A percentile compares a stretch with the other conserved stretches of the same genome.
phyloP scores from a whole-genome alignment of 2,888 invertebrate genomes.

The Dascillus cervinus region DNA sequence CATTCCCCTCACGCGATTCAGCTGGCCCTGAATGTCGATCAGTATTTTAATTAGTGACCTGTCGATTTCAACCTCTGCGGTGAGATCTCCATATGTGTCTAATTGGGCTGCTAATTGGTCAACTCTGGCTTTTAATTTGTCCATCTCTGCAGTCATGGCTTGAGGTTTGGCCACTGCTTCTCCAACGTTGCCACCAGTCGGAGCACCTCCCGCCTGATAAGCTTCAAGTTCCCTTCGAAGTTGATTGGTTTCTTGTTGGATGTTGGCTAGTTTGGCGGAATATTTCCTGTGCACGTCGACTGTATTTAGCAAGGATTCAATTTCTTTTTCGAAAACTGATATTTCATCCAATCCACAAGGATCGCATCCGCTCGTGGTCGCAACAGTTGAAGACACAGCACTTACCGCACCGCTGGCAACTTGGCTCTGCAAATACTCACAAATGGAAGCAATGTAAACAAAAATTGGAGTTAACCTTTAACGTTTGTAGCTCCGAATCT shows the following conservation, averaged over 20 bases:
- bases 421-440: too few relatives aligned
- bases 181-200: too few relatives aligned
- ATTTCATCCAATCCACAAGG: too few relatives aligned
- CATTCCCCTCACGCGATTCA: too few relatives aligned
- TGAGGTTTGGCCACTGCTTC: too few relatives aligned
- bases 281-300: conserved; percentile 32
- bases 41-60: conserved; percentile 25
- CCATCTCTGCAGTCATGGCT: too few relatives aligned
- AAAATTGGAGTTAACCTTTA: too few relatives aligned
- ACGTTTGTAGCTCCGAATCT: conserved; percentile 25
- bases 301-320: conserved; percentile 26
- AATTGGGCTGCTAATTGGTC: conserved; percentile 28
- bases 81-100: conserved; percentile 22
- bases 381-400: too few relatives aligned
- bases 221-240: conserved; percentile 22
- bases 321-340: conserved; percentile 28
- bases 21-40: conserved; percentile 25
- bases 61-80: conserved; percentile 27
- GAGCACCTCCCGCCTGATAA: too few relatives aligned
- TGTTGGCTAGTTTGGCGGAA: conserved; percentile 30
- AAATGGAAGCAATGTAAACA: too few relatives aligned
- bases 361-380: too few relatives aligned
- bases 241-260: conserved; percentile 32
- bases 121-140: conserved; percentile 25
- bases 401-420: too few relatives aligned